Conservation (phyloP, 1,140 invertebrate genomes). For the Sesamia nonagrioides region DNA sequence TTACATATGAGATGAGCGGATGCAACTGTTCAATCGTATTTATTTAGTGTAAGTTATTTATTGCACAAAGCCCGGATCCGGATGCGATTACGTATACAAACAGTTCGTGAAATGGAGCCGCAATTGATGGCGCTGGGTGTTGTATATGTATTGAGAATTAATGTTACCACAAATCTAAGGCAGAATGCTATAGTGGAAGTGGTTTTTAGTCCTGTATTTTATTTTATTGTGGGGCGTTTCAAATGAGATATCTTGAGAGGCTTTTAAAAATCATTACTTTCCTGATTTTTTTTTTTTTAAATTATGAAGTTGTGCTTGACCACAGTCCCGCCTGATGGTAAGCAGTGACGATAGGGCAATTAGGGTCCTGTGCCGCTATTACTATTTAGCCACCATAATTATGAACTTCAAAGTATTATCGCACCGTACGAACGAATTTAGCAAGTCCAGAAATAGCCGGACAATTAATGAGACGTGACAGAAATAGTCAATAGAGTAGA, state of each 20-base stretch:
- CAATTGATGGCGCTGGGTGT: conserved; percentile 3
- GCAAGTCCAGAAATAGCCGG: conserved; percentile 16
- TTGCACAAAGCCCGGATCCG: conserved; percentile 16
- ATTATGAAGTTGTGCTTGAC: too few species aligned
- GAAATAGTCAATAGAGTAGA: too few species aligned
- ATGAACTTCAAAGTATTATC: neutral
- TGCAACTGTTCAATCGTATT: conserved; percentile 27
- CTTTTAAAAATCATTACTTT: too few species aligned
- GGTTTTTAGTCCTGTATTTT: neutral
- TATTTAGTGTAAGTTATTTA: conserved; percentile 28
- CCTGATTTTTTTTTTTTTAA: too few species aligned
- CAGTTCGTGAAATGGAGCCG: conserved; percentile 10
- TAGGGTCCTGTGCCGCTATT: too few species aligned
- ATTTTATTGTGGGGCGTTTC: too few species aligned
- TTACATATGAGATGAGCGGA: neutral
- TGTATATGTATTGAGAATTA: neutral
- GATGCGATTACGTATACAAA: conserved; percentile 39
- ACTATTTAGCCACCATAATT: too few species aligned
- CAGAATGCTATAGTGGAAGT: neutral
- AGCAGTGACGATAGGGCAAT: too few species aligned
- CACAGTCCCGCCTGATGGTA: too few species aligned
- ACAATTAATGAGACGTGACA: conserved; percentile 25
- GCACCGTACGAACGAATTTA: conserved; percentile 15
- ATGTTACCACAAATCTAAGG: neutral
- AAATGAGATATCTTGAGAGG: neutral